A percentile compares a stretch with the other conserved stretches of the same genome.
phyloP scores from a whole-genome alignment of 2,113 vertebrate species.

The Tinamus guttatus region DNA sequence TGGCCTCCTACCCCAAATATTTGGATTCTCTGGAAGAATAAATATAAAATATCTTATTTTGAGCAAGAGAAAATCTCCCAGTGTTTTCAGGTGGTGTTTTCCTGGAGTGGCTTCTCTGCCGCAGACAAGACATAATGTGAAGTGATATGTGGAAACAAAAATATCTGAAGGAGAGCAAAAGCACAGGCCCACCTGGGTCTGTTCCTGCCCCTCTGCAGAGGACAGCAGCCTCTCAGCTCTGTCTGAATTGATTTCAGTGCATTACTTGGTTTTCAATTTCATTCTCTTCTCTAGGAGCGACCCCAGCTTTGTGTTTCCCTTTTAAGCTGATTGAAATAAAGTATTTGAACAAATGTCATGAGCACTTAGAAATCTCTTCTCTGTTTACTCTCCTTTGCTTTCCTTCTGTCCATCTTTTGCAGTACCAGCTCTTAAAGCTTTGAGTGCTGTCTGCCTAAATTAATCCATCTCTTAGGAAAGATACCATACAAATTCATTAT shows the following conservation, averaged over 20 bases:
- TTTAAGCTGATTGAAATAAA: slow-evolving; percentile 76
- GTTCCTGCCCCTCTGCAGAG: background rate
- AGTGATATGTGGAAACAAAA: slow-evolving; percentile 7
- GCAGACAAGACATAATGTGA: background rate
- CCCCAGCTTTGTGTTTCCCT: slow-evolving; percentile 69
- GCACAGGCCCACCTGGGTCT: background rate
- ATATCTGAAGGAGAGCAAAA: background rate
- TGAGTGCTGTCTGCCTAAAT: slow-evolving; percentile 64
- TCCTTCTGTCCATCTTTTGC: slow-evolving; percentile 35
- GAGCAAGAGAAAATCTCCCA: background rate
- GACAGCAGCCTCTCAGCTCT: background rate
- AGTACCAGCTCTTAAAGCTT: slow-evolving; percentile 50
- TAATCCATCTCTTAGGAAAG: slow-evolving; percentile 63
- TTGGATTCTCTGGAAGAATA: background rate
- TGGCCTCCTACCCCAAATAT: background rate
- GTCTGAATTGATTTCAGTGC: slow-evolving; percentile 38
- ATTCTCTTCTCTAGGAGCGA: slow-evolving; percentile 43
- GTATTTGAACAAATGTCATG: slow-evolving; percentile 73
- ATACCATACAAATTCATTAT: slow-evolving; percentile 52
- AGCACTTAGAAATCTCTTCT: slow-evolving; percentile 71
- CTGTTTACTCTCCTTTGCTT: slow-evolving; percentile 65
- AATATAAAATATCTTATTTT: background rate
- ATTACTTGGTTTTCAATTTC: slow-evolving; percentile 63
- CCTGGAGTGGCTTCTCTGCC: background rate
- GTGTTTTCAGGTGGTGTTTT: background rate